Evolutionary conservation across 2,113 vertebrate genomes (phyloP).

Genomic region (Canis aureus): DNA sequence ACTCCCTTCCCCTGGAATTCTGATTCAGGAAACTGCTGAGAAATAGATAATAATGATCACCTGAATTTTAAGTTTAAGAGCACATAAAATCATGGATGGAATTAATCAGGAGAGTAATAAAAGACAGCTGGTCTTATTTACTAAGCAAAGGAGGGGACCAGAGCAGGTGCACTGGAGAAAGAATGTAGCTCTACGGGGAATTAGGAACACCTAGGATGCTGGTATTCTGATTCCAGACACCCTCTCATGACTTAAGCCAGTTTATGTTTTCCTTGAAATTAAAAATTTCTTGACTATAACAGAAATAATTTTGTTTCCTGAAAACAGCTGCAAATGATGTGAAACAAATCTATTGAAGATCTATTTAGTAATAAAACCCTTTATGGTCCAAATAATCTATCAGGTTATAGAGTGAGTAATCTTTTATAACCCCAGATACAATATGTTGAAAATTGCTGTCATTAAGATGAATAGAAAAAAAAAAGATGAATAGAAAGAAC

Average conservation of each 20-base stretch:
- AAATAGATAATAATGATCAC: not conserved
- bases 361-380: not conserved
- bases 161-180: not conserved
- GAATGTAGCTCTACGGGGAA: not conserved
- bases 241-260: not conserved
- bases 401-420: not conserved
- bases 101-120: not conserved
- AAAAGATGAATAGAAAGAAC: not conserved
- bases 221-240: not conserved
- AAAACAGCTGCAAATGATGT: not conserved
- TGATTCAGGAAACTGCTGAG: not conserved
- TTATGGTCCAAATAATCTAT: not conserved
- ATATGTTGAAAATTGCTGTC: not conserved
- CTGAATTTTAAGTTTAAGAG: not conserved
- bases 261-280: not conserved
- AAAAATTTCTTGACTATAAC: not conserved
- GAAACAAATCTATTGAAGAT: not conserved
- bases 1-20: not conserved
- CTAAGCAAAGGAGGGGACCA: accelerated
- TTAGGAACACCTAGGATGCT: accelerated
- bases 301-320: not conserved
- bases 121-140: not conserved
- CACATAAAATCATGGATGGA: not conserved
- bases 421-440: not conserved
- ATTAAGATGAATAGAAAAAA: not conserved